Conservation (phyloP, 2,113 vertebrate species). For the Azemiops feae region DNA sequence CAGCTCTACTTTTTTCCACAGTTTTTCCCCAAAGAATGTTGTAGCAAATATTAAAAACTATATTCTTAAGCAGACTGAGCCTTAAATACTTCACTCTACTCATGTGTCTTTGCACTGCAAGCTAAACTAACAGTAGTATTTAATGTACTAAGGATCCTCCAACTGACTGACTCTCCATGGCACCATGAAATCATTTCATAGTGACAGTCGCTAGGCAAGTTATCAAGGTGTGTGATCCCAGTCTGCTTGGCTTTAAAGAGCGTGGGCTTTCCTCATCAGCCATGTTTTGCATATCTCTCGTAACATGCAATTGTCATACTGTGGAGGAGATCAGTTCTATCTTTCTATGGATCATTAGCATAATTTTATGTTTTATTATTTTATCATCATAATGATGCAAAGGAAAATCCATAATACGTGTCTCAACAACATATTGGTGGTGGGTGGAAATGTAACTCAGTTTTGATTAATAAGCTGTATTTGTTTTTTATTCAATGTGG, state of each 20-base stretch:
- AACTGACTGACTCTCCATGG: background rate
- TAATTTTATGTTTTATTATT: background rate
- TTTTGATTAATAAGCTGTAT: background rate
- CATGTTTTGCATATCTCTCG: background rate
- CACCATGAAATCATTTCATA: background rate
- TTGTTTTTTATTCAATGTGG: background rate
- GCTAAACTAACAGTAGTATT: slow-evolving; percentile 6
- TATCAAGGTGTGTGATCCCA: background rate
- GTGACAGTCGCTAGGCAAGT: background rate
- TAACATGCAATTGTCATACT: background rate
- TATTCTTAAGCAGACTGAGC: background rate
- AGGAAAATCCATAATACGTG: background rate
- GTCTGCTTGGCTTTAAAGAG: background rate
- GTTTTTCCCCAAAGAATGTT: background rate
- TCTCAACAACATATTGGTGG: background rate
- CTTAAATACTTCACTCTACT: background rate
- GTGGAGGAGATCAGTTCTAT: background rate
- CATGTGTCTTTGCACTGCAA: background rate
- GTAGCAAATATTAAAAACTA: background rate
- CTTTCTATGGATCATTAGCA: background rate
- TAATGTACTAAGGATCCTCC: background rate
- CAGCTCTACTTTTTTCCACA: background rate
- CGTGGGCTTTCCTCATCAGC: background rate
- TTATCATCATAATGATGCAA: background rate
- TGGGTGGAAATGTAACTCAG: background rate